Conservation (phyloP, 2,113 vertebrate species). For the Leptobrachium ailaonicum region DNA sequence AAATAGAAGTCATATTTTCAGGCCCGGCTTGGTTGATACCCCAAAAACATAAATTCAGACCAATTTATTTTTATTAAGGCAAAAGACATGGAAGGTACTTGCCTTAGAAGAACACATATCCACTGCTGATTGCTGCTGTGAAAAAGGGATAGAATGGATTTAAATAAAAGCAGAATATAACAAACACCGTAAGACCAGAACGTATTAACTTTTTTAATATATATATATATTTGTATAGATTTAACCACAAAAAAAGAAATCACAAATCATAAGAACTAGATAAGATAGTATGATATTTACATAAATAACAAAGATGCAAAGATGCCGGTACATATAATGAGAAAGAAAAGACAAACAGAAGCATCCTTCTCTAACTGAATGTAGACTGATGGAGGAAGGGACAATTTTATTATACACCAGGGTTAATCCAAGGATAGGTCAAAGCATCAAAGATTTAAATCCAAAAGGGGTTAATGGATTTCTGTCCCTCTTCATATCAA, state of each 20-base stretch:
- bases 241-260: constrained; percentile 39
- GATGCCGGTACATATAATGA: constrained; percentile 35
- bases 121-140: too few species aligned
- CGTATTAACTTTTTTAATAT: constrained; percentile 20
- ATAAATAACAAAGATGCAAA: constrained; percentile 45
- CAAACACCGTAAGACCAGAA: constrained; percentile 5
- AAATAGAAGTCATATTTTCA: too few species aligned
- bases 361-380: constrained; percentile 28
- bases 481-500: constrained; percentile 40
- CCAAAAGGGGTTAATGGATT: constrained; percentile 38
- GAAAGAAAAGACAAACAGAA: constrained; percentile 26
- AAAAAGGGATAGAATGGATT: too few species aligned
- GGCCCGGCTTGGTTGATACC: too few species aligned
- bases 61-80: too few species aligned
- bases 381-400: constrained; percentile 41
- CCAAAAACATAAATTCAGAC: too few species aligned
- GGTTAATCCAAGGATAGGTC: constrained; percentile 25
- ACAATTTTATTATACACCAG: constrained; percentile 35
- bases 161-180: neutral
- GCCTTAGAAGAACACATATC: too few species aligned
- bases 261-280: constrained; percentile 22
- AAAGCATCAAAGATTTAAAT: constrained; percentile 32
- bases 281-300: constrained; percentile 43
- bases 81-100: too few species aligned
- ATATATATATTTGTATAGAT: constrained; percentile 38